Evolutionary conservation across 1,140 invertebrate species (phyloP), one percentile per base, ranked within the genome.

Genomic region (Papilio machaon): DNA sequence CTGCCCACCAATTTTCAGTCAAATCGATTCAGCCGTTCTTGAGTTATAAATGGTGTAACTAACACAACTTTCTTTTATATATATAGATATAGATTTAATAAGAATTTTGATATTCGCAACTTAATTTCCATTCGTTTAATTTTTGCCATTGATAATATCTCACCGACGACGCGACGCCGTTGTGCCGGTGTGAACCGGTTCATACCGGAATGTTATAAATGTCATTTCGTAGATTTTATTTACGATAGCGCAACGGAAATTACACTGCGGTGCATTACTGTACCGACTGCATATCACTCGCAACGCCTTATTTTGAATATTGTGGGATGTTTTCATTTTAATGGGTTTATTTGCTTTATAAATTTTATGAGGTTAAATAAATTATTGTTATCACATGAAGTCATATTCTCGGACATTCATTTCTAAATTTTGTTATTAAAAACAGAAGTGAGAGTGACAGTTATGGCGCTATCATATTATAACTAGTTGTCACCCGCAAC

Each of bases 201-300:
- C n/a, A 23, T 73, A 43, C 73, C 43, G n/a, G 73, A 46, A 47
- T 73, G 73, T 73, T 46, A 73, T 73, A 73, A 73, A 73, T 73
- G 73, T 73, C 73, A 73, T 47, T 46, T 47, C 35, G 13, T 17
- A 19, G 73, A 73, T 73, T 73, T 73, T 73, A 73, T 73, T 73
- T 46, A 43, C 73, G 73, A 73, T 73, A 73, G 38, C 73, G 73
- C 73, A 73, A 73, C 73, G 73, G 73, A 73, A 73, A 73, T 73
- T 73, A 47, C 73, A 73, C 43, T 73, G 73, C 43, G 73, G 73
- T 73, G 64, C 64, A 70, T 70, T 70, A 70, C 30, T 70, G 64
- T 70, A 70, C 64, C 64, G 23, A 70, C 30, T 38, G 30, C 35
- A 70, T 23, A 23, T 64, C 60, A 67, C 23, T 35, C 11, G 64